Evolutionary conservation across 2,113 vertebrate genomes (phyloP).

Genomic region (Cochlearius cochlearius): DNA sequence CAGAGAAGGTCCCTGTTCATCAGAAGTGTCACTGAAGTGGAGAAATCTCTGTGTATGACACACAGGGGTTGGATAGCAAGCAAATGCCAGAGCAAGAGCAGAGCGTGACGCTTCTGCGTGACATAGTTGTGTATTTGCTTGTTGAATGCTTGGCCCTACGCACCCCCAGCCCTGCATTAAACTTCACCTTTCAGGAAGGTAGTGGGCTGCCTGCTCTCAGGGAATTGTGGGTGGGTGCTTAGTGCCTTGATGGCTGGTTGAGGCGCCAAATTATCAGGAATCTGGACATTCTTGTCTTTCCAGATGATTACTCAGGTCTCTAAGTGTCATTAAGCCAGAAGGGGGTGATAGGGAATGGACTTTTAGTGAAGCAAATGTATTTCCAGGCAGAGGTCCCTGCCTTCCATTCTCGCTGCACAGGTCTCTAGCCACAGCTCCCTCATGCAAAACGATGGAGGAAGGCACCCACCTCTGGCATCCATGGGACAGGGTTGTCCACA

Average conservation of each 20-base stretch:
- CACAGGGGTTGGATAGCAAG: not conserved
- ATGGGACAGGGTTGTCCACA: not conserved
- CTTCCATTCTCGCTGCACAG: not conserved
- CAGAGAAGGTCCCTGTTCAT: not conserved
- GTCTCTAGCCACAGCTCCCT: not conserved
- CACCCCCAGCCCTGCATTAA: not conserved
- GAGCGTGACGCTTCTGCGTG: not conserved
- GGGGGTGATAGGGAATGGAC: not conserved
- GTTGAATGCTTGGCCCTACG: not conserved
- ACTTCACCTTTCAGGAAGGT: not conserved
- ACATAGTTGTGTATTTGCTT: not conserved
- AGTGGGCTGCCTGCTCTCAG: not conserved
- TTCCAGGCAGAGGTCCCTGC: not conserved
- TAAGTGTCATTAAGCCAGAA: not conserved
- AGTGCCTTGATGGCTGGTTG: not conserved
- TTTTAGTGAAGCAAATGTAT: not conserved
- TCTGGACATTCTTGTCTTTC: slow-evolving; percentile 14
- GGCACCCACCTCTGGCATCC: slow-evolving; percentile 62
- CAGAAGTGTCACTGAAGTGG: not conserved
- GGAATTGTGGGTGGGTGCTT: not conserved
- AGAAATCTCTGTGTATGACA: not conserved
- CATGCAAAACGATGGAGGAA: not conserved
- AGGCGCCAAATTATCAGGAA: not conserved
- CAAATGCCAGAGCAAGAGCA: not conserved
- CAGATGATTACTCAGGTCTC: not conserved